A percentile compares a stretch with the other conserved stretches of the same genome.
phyloP scores from a whole-genome alignment of 2,888 invertebrate species.

The Cordilura impudica region DNA sequence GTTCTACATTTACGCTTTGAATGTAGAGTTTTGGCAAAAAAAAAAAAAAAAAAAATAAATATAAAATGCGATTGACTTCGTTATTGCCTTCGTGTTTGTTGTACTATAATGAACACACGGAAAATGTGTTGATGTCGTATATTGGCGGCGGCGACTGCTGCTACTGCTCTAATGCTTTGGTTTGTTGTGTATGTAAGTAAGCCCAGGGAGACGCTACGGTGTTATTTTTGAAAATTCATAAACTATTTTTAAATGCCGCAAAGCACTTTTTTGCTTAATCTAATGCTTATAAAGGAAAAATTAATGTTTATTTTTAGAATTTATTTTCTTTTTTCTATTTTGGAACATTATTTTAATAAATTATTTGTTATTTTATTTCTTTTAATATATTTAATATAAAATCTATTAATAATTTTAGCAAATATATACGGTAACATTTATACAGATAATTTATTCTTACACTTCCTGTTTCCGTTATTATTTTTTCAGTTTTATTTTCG shows the following conservation, averaged over 20 bases:
- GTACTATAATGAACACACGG: neutral
- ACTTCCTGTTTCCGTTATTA: constrained; percentile 4
- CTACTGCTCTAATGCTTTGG: constrained; percentile 1
- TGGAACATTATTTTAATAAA: constrained; percentile 7
- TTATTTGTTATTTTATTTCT: neutral
- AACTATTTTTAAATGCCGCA: constrained; percentile 72
- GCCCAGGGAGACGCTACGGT: constrained; percentile 67
- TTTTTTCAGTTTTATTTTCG: neutral
- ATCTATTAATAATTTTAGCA: neutral
- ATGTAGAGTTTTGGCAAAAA: constrained; percentile 40
- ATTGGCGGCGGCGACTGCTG: constrained; percentile 5
- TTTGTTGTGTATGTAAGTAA: constrained; percentile 57
- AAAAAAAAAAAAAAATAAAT: constrained; percentile 19
- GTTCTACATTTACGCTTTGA: constrained; percentile 15
- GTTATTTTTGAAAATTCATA: constrained; percentile 69
- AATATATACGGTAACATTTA: neutral
- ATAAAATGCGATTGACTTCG: constrained; percentile 37
- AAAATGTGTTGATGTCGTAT: constrained; percentile 26
- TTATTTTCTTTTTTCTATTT: too few relatives aligned
- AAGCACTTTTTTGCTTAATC: constrained; percentile 51
- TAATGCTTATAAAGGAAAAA: constrained; percentile 43
- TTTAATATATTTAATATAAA: neutral
- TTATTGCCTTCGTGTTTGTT: constrained; percentile 38
- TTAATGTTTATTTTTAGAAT: constrained; percentile 55
- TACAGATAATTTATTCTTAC: neutral